Conservation (phyloP, 2,113 vertebrate genomes). For the Steatornis caripensis region DNA sequence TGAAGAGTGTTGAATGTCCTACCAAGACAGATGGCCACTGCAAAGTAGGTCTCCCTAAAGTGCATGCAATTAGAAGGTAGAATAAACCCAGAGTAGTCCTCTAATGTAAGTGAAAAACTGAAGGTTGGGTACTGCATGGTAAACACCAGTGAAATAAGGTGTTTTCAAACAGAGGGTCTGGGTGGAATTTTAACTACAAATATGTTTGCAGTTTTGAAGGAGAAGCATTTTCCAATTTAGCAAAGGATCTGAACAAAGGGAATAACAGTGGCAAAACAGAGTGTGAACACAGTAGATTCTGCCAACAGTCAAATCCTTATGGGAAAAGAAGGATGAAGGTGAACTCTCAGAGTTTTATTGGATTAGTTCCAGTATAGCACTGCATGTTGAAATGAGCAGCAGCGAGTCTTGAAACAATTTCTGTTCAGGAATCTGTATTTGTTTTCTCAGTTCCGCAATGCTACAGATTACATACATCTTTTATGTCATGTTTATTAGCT, state of each 20-base stretch:
- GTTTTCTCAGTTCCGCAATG: background rate
- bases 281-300: background rate
- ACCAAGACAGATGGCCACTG: background rate
- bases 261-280: slow-evolving; percentile 36
- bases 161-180: background rate
- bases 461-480: background rate
- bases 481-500: background rate
- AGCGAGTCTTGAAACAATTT: background rate
- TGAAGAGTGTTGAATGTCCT: background rate
- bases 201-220: slow-evolving; percentile 1
- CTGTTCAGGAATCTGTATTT: slow-evolving; percentile 2
- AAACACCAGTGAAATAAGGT: background rate
- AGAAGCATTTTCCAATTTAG: background rate
- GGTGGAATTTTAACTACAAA: slow-evolving; percentile 3
- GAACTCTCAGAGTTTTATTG: slow-evolving; percentile 51
- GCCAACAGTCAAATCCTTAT: slow-evolving; percentile 52
- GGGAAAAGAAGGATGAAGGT: slow-evolving; percentile 55
- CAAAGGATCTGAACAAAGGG: background rate
- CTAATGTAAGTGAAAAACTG: background rate
- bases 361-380: slow-evolving; percentile 52
- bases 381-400: slow-evolving; percentile 31
- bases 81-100: background rate
- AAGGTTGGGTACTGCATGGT: background rate
- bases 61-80: background rate
- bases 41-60: background rate